A percentile compares a stretch with the other conserved stretches of the same genome.
phyloP scores from a whole-genome alignment of 2,888 invertebrate species.

The Synanthedon andrenaeformis region DNA sequence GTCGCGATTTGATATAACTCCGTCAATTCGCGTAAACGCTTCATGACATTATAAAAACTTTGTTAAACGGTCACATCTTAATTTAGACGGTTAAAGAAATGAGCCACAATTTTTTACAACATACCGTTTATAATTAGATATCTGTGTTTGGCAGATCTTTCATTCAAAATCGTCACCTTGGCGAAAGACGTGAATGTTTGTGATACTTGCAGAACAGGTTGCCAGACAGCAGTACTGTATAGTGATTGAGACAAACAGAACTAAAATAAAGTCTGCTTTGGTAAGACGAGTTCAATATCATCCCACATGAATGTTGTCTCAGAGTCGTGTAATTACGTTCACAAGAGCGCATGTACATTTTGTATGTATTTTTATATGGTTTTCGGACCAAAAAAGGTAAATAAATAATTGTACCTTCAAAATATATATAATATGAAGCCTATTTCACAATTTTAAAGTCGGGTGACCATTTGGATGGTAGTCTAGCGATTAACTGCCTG shows the following conservation, averaged over 20 bases:
- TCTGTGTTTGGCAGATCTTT: conserved; percentile 44
- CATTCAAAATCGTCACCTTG: conserved; percentile 38
- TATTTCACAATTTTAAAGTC: too few relatives aligned
- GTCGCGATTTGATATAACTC: conserved; percentile 38
- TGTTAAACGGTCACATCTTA: conserved; percentile 24
- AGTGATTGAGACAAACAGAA: conserved; percentile 9
- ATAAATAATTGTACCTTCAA: too few relatives aligned
- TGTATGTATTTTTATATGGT: too few relatives aligned
- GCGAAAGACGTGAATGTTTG: conserved; percentile 27
- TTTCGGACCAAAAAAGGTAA: too few relatives aligned
- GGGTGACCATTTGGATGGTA: too few relatives aligned
- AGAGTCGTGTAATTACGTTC: conserved; percentile 5
- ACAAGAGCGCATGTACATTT: too few relatives aligned
- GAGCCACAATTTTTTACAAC: conserved; percentile 32
- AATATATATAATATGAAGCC: too few relatives aligned
- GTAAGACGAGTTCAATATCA: conserved; percentile 5
- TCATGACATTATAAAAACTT: conserved; percentile 12
- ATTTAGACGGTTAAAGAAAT: conserved; percentile 31
- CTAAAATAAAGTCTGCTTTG: conserved; percentile 7
- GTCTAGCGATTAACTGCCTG: too few relatives aligned
- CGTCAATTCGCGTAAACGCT: conserved; percentile 23
- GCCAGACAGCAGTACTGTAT: conserved; percentile 23
- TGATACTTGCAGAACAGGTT: conserved; percentile 13
- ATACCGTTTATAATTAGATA: conserved; percentile 44
- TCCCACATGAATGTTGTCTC: conserved; percentile 3